A percentile compares a stretch with the other conserved stretches of the same genome.
Conservation (phyloP, 2,888 invertebrate genomes). For the Oeneis ivallda region DNA sequence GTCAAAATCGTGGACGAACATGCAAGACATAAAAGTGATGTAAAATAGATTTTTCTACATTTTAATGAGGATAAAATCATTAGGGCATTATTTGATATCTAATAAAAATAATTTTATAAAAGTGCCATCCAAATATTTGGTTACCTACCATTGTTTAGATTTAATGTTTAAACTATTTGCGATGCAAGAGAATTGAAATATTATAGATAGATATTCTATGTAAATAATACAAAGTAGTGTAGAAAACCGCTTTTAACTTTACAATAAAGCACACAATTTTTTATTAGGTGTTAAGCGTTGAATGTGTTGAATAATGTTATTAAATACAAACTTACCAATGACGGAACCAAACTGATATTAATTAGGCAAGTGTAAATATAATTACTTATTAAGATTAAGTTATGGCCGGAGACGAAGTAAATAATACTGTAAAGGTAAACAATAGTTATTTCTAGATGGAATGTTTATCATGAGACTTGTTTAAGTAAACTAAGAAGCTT, state of each 20-base stretch:
- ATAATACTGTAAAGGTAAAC: background rate
- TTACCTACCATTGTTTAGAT: conserved; percentile 62
- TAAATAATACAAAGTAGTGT: conserved; percentile 46
- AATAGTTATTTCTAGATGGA: background rate
- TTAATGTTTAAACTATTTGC: conserved; percentile 72
- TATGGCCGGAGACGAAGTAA: background rate
- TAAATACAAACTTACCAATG: conserved; percentile 52
- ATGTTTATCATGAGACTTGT: too few species aligned
- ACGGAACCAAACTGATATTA: conserved; percentile 71
- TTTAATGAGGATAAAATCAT: conserved; percentile 35
- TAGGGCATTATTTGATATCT: conserved; percentile 28
- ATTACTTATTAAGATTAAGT: background rate
- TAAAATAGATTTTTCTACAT: conserved; percentile 58
- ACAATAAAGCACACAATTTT: background rate
- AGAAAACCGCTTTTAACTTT: background rate
- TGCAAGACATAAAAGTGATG: conserved; percentile 75
- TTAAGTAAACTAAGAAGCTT: too few species aligned
- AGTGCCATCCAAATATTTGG: conserved; percentile 72
- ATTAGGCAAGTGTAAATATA: conserved; percentile 4
- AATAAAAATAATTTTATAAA: conserved; percentile 37
- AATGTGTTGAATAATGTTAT: conserved; percentile 23
- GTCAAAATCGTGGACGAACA: conserved; percentile 46
- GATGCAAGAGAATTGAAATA: conserved; percentile 81
- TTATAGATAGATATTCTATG: conserved; percentile 47
- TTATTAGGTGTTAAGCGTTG: conserved; percentile 2